Percentiles rank a stretch among this genome's conserved stretches.
Evolutionary conservation across 2,888 invertebrate species (phyloP).

Genomic region (Ophion ellenae): DNA sequence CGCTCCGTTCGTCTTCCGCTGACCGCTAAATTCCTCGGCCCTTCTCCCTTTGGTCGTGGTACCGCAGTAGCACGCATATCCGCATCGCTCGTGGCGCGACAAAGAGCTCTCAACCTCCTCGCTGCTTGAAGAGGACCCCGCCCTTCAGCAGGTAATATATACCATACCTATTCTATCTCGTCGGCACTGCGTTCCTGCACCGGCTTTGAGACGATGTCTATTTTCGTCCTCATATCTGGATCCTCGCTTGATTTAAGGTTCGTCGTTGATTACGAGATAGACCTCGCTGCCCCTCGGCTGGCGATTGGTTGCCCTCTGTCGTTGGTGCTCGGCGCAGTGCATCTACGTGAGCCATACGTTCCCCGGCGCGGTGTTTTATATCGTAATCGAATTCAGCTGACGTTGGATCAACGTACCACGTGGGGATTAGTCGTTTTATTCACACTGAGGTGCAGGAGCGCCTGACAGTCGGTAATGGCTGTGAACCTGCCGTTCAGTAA

Average conservation of each 20-base stretch:
- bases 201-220: conserved; percentile 1
- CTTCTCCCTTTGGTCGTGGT: background rate
- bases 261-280: background rate
- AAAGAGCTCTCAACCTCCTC: background rate
- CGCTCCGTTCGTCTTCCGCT: no score
- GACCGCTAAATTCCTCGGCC: no score
- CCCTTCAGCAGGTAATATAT: background rate
- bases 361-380: conserved; percentile 65
- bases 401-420: background rate
- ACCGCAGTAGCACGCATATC: background rate
- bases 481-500: conserved; percentile 54
- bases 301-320: no score
- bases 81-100: conserved; percentile 17
- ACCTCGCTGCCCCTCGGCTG: no score
- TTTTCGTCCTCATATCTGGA: background rate
- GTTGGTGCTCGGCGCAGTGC: conserved; percentile 64
- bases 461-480: conserved; percentile 71
- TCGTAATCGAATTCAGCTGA: conserved; percentile 52
- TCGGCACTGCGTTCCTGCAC: background rate
- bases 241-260: background rate
- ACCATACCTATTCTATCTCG: background rate
- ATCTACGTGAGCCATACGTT: conserved; percentile 65
- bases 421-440: conserved; percentile 22
- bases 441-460: conserved; percentile 66
- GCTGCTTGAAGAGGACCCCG: background rate